Evolutionary conservation across 2,888 invertebrate species (phyloP).

Genomic region (Pandemis heparana): DNA sequence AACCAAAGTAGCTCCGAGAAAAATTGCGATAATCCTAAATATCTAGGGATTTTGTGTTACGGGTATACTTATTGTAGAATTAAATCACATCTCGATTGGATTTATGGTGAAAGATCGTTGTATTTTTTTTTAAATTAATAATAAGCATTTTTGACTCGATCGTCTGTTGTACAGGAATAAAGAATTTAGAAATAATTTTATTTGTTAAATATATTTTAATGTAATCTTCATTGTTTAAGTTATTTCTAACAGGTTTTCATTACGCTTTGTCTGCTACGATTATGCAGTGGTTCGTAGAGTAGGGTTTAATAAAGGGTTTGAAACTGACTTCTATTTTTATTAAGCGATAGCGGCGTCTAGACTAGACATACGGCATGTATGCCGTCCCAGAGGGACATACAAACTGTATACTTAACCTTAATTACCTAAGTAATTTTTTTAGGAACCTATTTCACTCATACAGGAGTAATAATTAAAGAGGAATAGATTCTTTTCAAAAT

Average conservation of each 20-base stretch:
- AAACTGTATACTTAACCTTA: too few relatives aligned
- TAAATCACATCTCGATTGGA: conserved; percentile 10
- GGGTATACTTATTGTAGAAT: conserved; percentile 9
- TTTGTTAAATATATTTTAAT: conserved; percentile 39
- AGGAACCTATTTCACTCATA: too few relatives aligned
- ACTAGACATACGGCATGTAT: neutral
- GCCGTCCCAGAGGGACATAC: neutral
- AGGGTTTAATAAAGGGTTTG: conserved; percentile 59
- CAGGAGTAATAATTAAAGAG: too few relatives aligned
- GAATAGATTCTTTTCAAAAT: too few relatives aligned
- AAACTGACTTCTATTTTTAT: conserved; percentile 37
- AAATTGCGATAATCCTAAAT: conserved; percentile 5
- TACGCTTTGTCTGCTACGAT: conserved; percentile 50
- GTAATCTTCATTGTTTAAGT: conserved; percentile 47
- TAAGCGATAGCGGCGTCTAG: conserved; percentile 7
- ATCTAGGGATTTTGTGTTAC: conserved; percentile 15
- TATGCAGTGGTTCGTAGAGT: conserved; percentile 49
- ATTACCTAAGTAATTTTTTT: too few relatives aligned
- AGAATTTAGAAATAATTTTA: conserved; percentile 30
- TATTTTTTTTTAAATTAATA: neutral
- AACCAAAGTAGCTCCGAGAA: neutral
- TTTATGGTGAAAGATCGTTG: neutral
- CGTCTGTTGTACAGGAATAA: conserved; percentile 17
- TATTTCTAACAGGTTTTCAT: conserved; percentile 48
- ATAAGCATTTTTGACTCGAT: conserved; percentile 1